Evolutionary conservation across 2,888 invertebrate genomes (phyloP), one percentile per base, ranked within the genome.

Genomic region (Emmelina monodactyla): DNA sequence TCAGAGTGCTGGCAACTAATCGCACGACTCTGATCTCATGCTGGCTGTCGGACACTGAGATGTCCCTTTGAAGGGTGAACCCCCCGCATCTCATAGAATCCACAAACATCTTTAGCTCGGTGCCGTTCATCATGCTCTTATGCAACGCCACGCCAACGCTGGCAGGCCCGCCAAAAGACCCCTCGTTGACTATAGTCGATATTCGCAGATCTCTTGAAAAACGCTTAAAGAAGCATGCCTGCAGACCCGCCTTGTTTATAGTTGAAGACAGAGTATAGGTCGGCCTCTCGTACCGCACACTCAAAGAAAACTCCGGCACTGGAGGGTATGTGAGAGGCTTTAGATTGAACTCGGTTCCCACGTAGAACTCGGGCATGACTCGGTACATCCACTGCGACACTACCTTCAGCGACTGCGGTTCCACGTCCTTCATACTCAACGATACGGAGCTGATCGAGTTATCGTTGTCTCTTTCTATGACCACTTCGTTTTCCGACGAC

Each of bases 71-170:
- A 31, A 61, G 61, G 0, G 78, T 76, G 31, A 79, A 75, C 0
- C 79, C 79, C 2, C 73, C 76, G 33, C 76, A 73, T 25, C 62
- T 62, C 47, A 70, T 65, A 0, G 75, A 70, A 41, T 79, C 76
- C 5, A 78, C 64, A 39, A 78, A 79, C 33, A 78, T 58, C 51
- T 75, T 76, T 48, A 78, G 38, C 36, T 76, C 75, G 0, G 71
- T 61, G 1, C 68, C 67, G 41, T 69, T 68, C 3, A 47, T 39
- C 39, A 62, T 75, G 25, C 45, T 57, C 46, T 76, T 78, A 40
- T 72, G 68, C 13, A 79, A 37, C 11, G 69, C 78, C 6, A 79
- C 45, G 6, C 68, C 70, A 6, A 76, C 43, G 1, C 63, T 62
- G 2, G 70, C 58, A 5, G 55, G 50, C 2, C 53, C 53, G 3